phyloP scores from a whole-genome alignment of 2,113 vertebrate genomes.

The Bothrops jararaca region DNA sequence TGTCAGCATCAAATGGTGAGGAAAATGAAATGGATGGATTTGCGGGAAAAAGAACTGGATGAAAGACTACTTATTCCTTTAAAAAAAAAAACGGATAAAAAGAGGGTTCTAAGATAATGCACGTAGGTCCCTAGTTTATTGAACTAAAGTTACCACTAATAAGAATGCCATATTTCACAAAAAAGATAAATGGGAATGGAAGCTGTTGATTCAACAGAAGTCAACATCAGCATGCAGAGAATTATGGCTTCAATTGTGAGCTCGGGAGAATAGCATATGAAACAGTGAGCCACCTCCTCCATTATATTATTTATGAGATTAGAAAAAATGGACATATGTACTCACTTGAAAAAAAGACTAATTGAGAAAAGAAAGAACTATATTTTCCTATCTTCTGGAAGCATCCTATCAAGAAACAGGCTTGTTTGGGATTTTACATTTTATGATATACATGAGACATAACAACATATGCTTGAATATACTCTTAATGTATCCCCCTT shows the following conservation, averaged over 20 bases:
- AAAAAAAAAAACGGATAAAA: background rate
- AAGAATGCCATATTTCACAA: background rate
- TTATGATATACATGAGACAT: background rate
- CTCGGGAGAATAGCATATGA: background rate
- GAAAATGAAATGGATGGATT: background rate
- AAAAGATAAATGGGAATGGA: background rate
- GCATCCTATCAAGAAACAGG: background rate
- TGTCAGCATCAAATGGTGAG: background rate
- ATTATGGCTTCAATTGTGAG: background rate
- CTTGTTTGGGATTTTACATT: background rate
- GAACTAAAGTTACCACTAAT: background rate
- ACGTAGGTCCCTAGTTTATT: background rate
- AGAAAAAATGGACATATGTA: background rate
- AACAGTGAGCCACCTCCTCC: background rate
- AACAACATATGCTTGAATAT: background rate
- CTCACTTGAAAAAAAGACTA: background rate
- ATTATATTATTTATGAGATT: background rate
- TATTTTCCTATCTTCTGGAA: background rate
- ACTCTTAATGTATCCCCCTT: background rate
- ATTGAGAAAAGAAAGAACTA: background rate
- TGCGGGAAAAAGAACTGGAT: background rate
- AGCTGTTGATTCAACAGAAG: background rate
- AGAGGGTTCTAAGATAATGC: background rate
- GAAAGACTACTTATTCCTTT: background rate
- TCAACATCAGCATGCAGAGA: background rate